Evolutionary conservation across 2,113 vertebrate genomes (phyloP).

Genomic region (Chlamydotis undulata): DNA sequence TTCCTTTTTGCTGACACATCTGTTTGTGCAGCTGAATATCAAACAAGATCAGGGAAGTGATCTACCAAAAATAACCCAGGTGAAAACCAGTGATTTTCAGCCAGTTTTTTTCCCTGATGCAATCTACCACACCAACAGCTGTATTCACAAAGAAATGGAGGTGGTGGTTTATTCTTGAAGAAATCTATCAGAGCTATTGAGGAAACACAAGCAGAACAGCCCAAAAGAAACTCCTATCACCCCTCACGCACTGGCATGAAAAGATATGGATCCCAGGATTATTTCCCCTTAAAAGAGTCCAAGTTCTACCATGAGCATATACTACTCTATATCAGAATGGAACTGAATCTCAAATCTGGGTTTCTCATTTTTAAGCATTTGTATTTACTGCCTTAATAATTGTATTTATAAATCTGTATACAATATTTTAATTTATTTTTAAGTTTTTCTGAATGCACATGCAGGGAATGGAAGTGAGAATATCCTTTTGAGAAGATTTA

Average conservation of each 20-base stretch:
- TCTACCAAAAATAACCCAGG: not conserved
- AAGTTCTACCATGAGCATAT: not conserved
- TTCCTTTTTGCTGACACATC: slow-evolving; percentile 29
- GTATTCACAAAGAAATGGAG: not conserved
- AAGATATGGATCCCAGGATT: not conserved
- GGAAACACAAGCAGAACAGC: not conserved
- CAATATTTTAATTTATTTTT: not conserved
- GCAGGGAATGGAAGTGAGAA: not conserved
- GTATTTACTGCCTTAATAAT: not conserved
- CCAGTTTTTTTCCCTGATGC: not conserved
- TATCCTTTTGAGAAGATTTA: not conserved
- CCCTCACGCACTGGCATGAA: not conserved
- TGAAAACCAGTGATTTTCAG: not conserved
- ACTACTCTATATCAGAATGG: not conserved
- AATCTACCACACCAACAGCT: not conserved
- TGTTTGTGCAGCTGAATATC: not conserved
- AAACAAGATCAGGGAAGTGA: not conserved
- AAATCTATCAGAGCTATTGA: not conserved
- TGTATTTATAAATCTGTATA: not conserved
- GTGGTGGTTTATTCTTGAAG: not conserved
- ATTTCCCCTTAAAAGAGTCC: not conserved
- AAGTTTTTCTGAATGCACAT: not conserved
- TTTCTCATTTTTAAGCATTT: not conserved
- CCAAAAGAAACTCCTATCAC: not conserved
- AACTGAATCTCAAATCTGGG: not conserved